These are phyloP conservation scores for Ceratoteleas bidentatus DNA, from an alignment of 1,140 invertebrate genomes.

Conservation along the genomic window DNA sequence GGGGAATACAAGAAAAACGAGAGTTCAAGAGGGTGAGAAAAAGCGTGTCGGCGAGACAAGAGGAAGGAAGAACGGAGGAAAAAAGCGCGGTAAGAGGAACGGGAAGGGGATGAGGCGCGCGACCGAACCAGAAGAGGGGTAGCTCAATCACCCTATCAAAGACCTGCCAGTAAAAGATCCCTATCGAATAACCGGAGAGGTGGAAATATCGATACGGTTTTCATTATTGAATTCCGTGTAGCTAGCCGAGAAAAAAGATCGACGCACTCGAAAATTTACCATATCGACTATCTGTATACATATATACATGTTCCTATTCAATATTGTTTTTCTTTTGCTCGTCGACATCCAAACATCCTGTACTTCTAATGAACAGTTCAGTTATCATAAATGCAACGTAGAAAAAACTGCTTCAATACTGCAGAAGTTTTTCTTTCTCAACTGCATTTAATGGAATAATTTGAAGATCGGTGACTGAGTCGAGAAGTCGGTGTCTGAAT, in stretches of 20 bases:
- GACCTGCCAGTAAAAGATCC: conserved; percentile 74
- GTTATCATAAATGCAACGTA: conserved; percentile 16
- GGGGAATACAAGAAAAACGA: conserved; percentile 57
- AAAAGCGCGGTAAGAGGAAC: conserved; percentile 30
- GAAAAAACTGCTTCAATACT: conserved; percentile 34
- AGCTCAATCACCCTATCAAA: conserved; percentile 73
- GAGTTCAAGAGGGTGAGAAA: conserved; percentile 44
- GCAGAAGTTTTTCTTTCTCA: conserved; percentile 42
- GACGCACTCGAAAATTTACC: conserved; percentile 42
- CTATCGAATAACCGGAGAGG: conserved; percentile 74
- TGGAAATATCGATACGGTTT: conserved; percentile 75
- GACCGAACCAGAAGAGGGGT: conserved; percentile 56
- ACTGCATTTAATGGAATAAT: conserved; percentile 31
- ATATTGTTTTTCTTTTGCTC: conserved; percentile 61
- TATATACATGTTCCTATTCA: conserved; percentile 37
- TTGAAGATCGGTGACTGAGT: conserved; percentile 9
- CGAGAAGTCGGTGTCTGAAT: conserved; percentile 33
- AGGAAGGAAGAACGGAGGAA: conserved; percentile 29
- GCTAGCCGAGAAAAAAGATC: conserved; percentile 68
- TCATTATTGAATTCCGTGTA: conserved; percentile 71
- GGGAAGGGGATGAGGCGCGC: conserved; percentile 10
- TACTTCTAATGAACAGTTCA: conserved; percentile 55
- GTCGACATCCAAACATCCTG: conserved; percentile 50
- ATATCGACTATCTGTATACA: conserved; percentile 25
- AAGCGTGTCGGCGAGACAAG: conserved; percentile 51